phyloP scores from a whole-genome alignment of 2,888 invertebrate species.

The Chydorus sphaericus region DNA sequence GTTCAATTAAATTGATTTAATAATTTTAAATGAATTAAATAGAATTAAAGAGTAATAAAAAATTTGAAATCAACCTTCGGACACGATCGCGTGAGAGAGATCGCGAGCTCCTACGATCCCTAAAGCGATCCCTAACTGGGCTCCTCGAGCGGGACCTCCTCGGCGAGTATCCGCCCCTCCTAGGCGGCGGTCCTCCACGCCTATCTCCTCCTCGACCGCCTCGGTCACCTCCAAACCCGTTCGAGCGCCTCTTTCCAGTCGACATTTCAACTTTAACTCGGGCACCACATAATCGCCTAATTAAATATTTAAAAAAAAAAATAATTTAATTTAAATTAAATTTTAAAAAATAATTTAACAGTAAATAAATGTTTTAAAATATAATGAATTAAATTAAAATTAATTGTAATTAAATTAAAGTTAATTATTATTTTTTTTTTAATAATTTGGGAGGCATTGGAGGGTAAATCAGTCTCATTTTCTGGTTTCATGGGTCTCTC shows the following conservation, averaged over 20 bases:
- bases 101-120: slow-evolving; percentile 3
- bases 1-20: no score
- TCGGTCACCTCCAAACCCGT: slow-evolving; percentile 41
- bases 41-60: no score
- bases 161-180: background rate
- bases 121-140: background rate
- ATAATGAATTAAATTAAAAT: no score
- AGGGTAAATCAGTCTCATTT: no score
- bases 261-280: slow-evolving; percentile 87
- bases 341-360: no score
- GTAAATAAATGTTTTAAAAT: no score
- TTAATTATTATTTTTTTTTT: no score
- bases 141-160: slow-evolving; percentile 8
- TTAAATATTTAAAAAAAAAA: background rate
- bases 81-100: background rate
- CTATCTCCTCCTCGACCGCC: slow-evolving; percentile 24
- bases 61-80: slow-evolving; percentile 2
- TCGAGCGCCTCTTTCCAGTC: slow-evolving; percentile 63
- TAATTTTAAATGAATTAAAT: no score
- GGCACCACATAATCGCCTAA: slow-evolving; percentile 72
- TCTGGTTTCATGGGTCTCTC: no score
- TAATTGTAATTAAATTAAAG: no score
- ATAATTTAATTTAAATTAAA: background rate
- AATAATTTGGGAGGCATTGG: no score
- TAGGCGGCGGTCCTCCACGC: slow-evolving; percentile 17